phyloP scores from a whole-genome alignment of 2,113 vertebrate species.

The Channa maculata region DNA sequence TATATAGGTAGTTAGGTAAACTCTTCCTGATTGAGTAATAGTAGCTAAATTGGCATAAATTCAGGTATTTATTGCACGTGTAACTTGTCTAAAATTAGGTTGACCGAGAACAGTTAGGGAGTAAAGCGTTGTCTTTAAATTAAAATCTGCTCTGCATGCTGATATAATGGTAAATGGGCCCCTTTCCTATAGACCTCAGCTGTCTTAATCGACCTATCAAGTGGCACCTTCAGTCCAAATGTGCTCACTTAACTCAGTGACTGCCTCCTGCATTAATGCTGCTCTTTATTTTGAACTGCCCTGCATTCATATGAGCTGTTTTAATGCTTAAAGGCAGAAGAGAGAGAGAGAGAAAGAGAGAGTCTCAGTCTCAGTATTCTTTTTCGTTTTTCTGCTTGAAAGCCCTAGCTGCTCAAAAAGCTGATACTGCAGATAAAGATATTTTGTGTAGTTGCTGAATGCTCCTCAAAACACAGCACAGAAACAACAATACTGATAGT shows the following conservation, averaged over 20 bases:
- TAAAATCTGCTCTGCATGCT: constrained; percentile 10
- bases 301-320: constrained; percentile 45
- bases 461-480: not conserved
- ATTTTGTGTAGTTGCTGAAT: not conserved
- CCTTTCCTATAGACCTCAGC: constrained; percentile 5
- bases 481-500: not conserved
- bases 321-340: not conserved
- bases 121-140: constrained; percentile 31
- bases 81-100: not conserved
- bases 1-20: constrained; percentile 23
- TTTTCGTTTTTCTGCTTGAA: constrained; percentile 17
- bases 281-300: constrained; percentile 27
- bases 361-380: too few species aligned
- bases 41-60: constrained; percentile 44
- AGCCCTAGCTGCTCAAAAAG: constrained; percentile 1
- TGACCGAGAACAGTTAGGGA: constrained; percentile 2
- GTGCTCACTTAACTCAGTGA: constrained; percentile 22
- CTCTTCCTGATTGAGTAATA: constrained; percentile 49
- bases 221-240: constrained; percentile 38
- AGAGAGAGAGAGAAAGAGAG: not conserved
- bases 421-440: not conserved
- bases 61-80: constrained; percentile 38
- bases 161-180: constrained; percentile 3
- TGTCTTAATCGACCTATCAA: constrained; percentile 43
- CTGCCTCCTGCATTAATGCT: constrained; percentile 33